A percentile compares a stretch with the other conserved stretches of the same genome.
Conservation (phyloP, 2,113 vertebrate genomes). For the Rallus limicola region DNA sequence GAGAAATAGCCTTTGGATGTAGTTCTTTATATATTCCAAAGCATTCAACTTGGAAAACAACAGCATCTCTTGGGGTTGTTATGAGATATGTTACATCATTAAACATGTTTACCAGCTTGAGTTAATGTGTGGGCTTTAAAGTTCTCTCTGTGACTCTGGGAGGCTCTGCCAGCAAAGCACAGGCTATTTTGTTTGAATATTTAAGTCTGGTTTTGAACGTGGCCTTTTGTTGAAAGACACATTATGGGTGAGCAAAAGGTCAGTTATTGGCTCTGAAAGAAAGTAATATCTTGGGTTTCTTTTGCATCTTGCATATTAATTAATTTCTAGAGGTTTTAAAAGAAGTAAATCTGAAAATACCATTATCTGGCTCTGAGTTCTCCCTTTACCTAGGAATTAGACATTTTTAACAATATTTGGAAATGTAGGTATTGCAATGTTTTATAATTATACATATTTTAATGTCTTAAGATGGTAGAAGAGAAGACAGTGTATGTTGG, state of each 20-base stretch:
- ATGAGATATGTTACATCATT: not conserved
- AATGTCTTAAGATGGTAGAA: not conserved
- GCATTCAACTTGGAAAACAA: not conserved
- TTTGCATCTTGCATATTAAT: not conserved
- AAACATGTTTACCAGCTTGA: not conserved
- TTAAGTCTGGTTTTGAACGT: not conserved
- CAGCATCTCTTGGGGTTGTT: not conserved
- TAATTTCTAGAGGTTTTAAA: not conserved
- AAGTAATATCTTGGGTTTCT: not conserved
- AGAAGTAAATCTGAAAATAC: not conserved
- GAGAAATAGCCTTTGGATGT: not conserved
- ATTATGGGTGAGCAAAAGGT: not conserved
- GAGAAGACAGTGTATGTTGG: not conserved
- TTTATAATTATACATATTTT: not conserved
- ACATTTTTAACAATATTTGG: not conserved
- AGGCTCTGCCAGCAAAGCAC: not conserved
- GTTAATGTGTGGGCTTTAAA: not conserved
- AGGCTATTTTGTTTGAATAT: not conserved
- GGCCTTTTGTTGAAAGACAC: slow-evolving; percentile 1
- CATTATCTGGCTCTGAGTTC: not conserved
- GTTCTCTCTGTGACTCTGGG: not conserved
- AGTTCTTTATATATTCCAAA: not conserved
- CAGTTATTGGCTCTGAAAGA: not conserved
- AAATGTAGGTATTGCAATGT: not conserved
- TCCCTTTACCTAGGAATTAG: not conserved